Base-by-base conservation (phyloP, 2,888 invertebrate species). In the Lasioglossum oenotherae region DNA sequence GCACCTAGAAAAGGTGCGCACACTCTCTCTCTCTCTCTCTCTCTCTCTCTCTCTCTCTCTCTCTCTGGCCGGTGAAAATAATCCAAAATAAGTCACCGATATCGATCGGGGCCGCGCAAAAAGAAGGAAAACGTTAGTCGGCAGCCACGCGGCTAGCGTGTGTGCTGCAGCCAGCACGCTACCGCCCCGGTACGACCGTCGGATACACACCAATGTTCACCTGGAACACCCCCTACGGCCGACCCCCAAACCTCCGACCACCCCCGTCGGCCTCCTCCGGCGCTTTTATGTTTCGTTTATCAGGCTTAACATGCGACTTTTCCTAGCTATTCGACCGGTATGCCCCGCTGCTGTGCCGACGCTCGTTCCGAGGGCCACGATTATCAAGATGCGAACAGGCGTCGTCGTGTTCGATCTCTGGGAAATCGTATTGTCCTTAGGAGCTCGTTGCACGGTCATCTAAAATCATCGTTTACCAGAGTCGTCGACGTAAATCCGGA, bases 211-310 rank as follows among this genome's bases (percentile, higher is more conserved):
- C 89, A 86, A 92, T 91, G 88, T 88, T 85, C 82, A 80, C 86
- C 82, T 78, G 49, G 73, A 80, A 80, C 80, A 79, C 83, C 73
- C 83, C 74, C 69, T 80, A 73, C 82, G 35, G 76, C 86, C 80
- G 46, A 80, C 82, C 71, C 53, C 75, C 77, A 77, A 78, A 71
- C 82, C 78, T 73, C 80, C 19, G 67, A 74, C 49, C 77, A 35
- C 46, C 77, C 77, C 74, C 82, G 27, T 78, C 80, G 81, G 84
- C 89, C 85, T 81, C 86, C 89, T 86, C 49, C 82, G 82, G 87
- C 89, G 92, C 93, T 92, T 93, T 92, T 93, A 90, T 93, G 93
- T 93, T 93, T 93, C 93, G 93, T 93, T 93, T 93, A 93, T 93
- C 93, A 92, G 93, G 91, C 93, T 92, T 90, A 93, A 93, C 93